phyloP scores from a whole-genome alignment of 2,888 invertebrate genomes.

The Aleiodes leptofemur region DNA sequence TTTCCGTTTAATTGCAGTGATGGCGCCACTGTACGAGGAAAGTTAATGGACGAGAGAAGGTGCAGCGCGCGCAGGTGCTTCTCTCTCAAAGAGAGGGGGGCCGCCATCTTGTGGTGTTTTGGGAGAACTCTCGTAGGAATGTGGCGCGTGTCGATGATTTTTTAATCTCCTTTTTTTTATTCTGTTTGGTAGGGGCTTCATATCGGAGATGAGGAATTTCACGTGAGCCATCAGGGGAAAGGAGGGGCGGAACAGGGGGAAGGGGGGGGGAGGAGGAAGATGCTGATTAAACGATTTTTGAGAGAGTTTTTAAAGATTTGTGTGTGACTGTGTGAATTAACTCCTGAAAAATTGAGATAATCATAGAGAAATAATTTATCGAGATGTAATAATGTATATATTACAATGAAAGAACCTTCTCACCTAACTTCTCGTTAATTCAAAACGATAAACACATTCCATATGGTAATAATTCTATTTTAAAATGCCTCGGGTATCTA shows the following conservation, averaged over 20 bases:
- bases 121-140: background rate
- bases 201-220: conserved; percentile 1
- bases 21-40: conserved; percentile 65
- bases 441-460: conserved; percentile 19
- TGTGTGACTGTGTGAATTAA: too few relatives aligned
- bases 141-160: conserved; percentile 41
- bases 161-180: conserved; percentile 6
- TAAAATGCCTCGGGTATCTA: conserved; percentile 10
- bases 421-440: too few relatives aligned
- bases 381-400: too few relatives aligned
- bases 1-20: conserved; percentile 57
- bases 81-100: background rate
- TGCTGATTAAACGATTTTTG: too few relatives aligned
- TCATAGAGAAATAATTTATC: too few relatives aligned
- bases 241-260: too few relatives aligned
- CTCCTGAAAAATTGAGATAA: too few relatives aligned
- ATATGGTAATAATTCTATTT: conserved; percentile 15
- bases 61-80: conserved; percentile 46
- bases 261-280: too few relatives aligned
- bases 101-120: background rate
- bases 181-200: background rate
- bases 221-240: background rate
- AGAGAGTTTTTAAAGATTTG: too few relatives aligned
- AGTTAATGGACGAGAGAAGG: conserved; percentile 11
- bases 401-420: too few relatives aligned